These are phyloP conservation scores for Ispidina picta DNA, from an alignment of 2,797 vertebrate species.

Conservation along the genomic window DNA sequence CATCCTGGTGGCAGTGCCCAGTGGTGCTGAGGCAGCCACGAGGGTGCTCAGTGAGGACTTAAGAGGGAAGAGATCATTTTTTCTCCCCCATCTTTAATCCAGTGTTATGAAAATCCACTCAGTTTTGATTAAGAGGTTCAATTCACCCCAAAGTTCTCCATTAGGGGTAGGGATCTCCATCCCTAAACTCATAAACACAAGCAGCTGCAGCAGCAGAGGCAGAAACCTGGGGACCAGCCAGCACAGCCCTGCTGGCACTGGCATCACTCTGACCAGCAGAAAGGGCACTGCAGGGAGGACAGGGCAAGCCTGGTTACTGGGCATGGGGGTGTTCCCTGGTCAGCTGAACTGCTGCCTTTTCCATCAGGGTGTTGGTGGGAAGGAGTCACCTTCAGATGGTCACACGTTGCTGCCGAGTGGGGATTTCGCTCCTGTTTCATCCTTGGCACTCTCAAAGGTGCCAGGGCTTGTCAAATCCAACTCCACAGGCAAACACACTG, in stretches of 20 bases:
- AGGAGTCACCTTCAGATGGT: not conserved
- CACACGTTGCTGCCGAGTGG: accelerated
- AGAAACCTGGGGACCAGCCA: not conserved
- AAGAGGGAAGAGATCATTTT: not conserved
- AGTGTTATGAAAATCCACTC: not conserved
- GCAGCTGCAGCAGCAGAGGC: not conserved
- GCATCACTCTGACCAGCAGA: not conserved
- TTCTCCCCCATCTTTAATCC: not conserved
- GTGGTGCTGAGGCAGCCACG: not conserved
- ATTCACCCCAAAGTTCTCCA: not conserved
- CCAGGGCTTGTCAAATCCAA: not conserved
- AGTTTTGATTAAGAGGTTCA: not conserved
- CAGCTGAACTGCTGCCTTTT: not conserved
- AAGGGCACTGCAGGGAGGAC: accelerated
- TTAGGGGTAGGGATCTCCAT: not conserved
- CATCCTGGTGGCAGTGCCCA: too few species aligned
- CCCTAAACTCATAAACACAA: not conserved
- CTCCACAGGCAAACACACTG: not conserved
- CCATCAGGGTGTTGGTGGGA: not conserved
- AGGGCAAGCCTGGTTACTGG: not conserved
- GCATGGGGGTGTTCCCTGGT: not conserved
- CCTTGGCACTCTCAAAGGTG: not conserved
- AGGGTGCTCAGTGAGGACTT: not conserved
- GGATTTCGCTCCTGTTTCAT: not conserved
- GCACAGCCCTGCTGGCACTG: not conserved